These are phyloP conservation scores for Drosophila quadrilineata DNA, from an alignment of 1,140 invertebrate genomes.

Conservation along the genomic window DNA sequence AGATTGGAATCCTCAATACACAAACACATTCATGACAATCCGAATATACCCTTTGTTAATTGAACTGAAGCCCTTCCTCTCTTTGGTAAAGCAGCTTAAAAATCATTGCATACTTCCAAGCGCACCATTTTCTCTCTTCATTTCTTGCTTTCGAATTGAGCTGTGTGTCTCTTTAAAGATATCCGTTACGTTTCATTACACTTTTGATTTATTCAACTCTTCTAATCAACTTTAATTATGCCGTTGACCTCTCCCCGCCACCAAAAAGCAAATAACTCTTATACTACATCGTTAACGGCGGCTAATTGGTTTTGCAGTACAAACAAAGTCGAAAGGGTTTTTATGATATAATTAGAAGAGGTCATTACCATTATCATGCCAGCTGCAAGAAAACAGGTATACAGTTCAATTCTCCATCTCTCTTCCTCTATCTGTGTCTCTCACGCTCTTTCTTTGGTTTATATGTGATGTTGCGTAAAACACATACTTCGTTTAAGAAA, in stretches of 20 bases:
- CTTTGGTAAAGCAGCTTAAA: not conserved
- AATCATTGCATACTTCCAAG: not conserved
- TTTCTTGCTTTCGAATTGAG: too few species aligned
- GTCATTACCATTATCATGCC: not conserved
- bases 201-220: not conserved
- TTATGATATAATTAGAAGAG: not conserved
- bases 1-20: too few species aligned
- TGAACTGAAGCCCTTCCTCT: not conserved
- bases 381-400: too few species aligned
- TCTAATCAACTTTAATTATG: not conserved
- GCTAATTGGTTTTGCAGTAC: conserved; percentile 2
- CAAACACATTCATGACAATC: too few species aligned
- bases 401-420: too few species aligned
- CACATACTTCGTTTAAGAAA: too few species aligned
- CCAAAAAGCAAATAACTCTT: too few species aligned
- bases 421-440: too few species aligned
- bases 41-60: not conserved
- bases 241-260: not conserved
- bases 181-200: not conserved
- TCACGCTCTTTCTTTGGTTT: too few species aligned
- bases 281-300: not conserved
- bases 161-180: not conserved
- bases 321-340: not conserved
- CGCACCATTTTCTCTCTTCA: not conserved
- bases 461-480: too few species aligned